These are phyloP conservation scores for Ophiothrix spiculata DNA, from an alignment of 35 echinoderm and acorn worm genomes.

Conservation along the genomic window DNA sequence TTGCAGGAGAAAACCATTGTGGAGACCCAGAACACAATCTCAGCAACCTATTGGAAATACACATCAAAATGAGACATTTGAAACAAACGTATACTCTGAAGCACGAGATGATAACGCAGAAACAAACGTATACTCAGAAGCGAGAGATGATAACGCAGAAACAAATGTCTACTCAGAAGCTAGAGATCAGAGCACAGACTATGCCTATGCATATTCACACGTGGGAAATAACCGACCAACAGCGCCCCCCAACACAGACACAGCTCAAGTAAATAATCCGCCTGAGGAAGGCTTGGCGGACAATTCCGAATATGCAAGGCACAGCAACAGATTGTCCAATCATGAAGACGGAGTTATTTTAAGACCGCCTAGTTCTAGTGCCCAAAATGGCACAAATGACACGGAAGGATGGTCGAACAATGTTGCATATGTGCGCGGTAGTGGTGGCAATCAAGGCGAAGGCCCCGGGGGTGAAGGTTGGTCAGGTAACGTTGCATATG, in stretches of 20 bases:
- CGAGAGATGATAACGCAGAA: too few species aligned
- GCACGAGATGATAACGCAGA: too few species aligned
- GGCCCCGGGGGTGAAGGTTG: too few species aligned
- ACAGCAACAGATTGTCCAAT: not conserved
- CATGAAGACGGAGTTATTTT: not conserved
- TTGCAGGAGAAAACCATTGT: too few species aligned
- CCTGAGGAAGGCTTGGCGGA: not conserved
- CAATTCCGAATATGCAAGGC: not conserved
- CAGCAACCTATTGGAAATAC: too few species aligned
- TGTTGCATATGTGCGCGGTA: not conserved
- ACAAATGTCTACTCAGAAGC: not conserved
- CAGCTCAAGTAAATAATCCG: not conserved
- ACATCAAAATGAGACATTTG: too few species aligned
- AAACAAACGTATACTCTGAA: too few species aligned
- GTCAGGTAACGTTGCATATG: not conserved
- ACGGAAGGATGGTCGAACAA: not conserved
- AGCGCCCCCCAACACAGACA: not conserved
- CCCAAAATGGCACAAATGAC: not conserved
- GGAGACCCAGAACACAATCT: too few species aligned
- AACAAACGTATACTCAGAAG: too few species aligned
- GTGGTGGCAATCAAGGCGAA: not conserved
- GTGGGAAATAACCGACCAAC: not conserved
- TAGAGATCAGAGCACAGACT: not conserved
- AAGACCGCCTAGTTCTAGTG: not conserved
- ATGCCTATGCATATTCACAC: not conserved